A percentile compares a stretch with the other conserved stretches of the same genome.
Evolutionary conservation across 2,888 invertebrate genomes (phyloP).

Genomic region (Pterostichus niger): DNA sequence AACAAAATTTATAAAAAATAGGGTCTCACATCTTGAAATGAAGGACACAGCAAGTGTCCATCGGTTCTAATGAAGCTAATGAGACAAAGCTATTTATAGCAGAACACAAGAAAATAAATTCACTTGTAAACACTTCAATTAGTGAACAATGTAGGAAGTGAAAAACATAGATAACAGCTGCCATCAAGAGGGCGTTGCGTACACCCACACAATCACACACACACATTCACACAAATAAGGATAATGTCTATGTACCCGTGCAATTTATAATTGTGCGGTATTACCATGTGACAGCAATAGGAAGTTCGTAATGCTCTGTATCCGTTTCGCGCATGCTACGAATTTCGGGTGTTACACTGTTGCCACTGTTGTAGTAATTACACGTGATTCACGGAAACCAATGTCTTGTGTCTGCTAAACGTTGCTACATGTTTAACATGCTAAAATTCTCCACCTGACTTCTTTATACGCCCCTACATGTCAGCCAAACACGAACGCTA

Average conservation of each 20-base stretch:
- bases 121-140: constrained; percentile 61
- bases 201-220: background rate
- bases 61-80: background rate
- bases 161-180: constrained; percentile 54
- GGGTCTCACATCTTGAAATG: background rate
- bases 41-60: constrained; percentile 6
- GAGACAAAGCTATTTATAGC: constrained; percentile 24
- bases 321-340: background rate
- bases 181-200: constrained; percentile 18
- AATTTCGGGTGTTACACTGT: constrained; percentile 10
- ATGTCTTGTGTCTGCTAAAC: constrained; percentile 6
- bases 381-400: constrained; percentile 19
- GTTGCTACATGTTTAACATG: background rate
- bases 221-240: background rate
- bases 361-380: constrained; percentile 6
- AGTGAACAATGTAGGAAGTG: constrained; percentile 56
- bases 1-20: background rate
- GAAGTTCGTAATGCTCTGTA: background rate
- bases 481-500: constrained; percentile 1
- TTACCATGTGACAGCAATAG: constrained; percentile 15
- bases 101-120: constrained; percentile 33
- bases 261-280: constrained; percentile 22
- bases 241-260: background rate
- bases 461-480: background rate
- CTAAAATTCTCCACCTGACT: constrained; percentile 13